Percentiles rank a stretch among this genome's conserved stretches.
Conservation (phyloP, 2,888 invertebrate genomes). For the Brenthis ino region DNA sequence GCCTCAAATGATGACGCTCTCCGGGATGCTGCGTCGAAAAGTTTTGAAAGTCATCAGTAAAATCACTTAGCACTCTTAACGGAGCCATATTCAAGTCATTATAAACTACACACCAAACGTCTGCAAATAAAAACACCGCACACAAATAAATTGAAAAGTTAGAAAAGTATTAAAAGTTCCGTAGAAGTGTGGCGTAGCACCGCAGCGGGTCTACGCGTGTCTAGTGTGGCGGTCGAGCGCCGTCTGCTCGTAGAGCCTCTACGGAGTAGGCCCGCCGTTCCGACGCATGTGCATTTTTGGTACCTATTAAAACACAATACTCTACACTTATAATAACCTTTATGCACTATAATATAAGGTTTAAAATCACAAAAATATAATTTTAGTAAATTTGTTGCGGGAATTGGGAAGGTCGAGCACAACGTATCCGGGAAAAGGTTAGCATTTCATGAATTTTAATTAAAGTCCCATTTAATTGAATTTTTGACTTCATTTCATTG, state of each 20-base stretch:
- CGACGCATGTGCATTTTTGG: conserved; percentile 76
- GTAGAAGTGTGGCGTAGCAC: conserved; percentile 48
- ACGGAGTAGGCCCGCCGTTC: conserved; percentile 57
- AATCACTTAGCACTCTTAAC: conserved; percentile 59
- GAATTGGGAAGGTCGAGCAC: conserved; percentile 58
- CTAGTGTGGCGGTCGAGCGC: conserved; percentile 67
- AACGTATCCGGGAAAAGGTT: conserved; percentile 64
- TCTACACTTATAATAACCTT: conserved; percentile 43
- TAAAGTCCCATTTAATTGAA: conserved; percentile 41
- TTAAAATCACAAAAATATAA: conserved; percentile 35
- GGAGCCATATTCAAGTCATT: conserved; percentile 61
- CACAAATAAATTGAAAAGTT: conserved; percentile 48
- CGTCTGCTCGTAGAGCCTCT: conserved; percentile 67
- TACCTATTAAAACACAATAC: conserved; percentile 36
- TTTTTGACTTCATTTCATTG: conserved; percentile 35
- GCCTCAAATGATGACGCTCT: conserved; percentile 49
- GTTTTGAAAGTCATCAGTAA: conserved; percentile 62
- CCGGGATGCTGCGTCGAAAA: conserved; percentile 62
- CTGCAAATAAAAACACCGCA: conserved; percentile 45
- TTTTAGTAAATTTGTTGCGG: conserved; percentile 27
- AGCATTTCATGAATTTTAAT: conserved; percentile 67
- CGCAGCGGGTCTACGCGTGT: conserved; percentile 67
- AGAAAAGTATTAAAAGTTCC: conserved; percentile 78
- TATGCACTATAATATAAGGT: conserved; percentile 44
- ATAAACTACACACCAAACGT: conserved; percentile 30